Base-by-base conservation (phyloP, 2,888 invertebrate species). In the Coronaproctus castanopsis region DNA sequence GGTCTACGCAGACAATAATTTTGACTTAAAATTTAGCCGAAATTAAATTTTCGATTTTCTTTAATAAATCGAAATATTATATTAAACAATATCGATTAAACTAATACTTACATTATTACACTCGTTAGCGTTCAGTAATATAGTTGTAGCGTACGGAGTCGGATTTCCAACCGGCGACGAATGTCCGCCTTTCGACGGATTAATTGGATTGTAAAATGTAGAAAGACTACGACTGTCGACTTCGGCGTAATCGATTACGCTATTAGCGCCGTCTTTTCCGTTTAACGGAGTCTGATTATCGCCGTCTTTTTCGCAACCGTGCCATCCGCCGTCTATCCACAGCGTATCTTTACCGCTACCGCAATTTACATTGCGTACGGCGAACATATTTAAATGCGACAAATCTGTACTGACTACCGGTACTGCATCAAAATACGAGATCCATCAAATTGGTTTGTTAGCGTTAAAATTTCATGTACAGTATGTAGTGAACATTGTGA, bases 111-210 rank as follows among this genome's bases (percentile, higher is more conserved):
- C 61, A 54, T 63, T 58, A 57, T 63, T 61, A 48, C 63, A 57
- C 54, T 62, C 57, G 53, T 57, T 21, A 19, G 71, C 70, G 49
- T 74, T 72, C 63, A 83, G 76, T 50, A 84, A 74, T 72, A 84
- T 84, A 60, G 85, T 84, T 0, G 85, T 84, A 2, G 86, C 85
- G 65, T 85, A 86, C 1, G 85, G 82, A 62, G 81, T 80, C 2
- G 80, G 80, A 69, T 80, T 79, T 65, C 79, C 79, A 14, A 36
- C 8, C 5, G 36, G 36, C 10, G 79, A 76, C 5, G 60, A 56
- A 54, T 55, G 54, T 48, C 53, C 55, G 21, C 60, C 60, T 58
- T 64, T 64, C n/a, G 62, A 59, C 59, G 78, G 78, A 36, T 64
- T 64, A 21, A 61, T 58, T 1, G 73, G 71, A 66, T 80, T 80